Conservation (phyloP, 2,888 invertebrate genomes). For the Synergus laeviventris region DNA sequence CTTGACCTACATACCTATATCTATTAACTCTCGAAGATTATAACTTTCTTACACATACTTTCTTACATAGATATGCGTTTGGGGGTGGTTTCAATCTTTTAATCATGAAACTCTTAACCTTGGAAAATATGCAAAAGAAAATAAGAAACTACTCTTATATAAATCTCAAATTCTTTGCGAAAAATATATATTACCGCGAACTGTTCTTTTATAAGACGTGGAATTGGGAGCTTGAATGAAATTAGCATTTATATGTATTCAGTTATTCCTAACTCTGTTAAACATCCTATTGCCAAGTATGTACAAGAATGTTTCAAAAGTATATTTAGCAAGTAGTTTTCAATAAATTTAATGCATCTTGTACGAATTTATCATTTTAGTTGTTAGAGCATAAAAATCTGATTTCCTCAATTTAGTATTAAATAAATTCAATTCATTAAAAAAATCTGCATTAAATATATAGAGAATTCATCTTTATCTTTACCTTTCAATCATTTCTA, state of each 20-base stretch:
- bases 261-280: neutral
- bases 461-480: neutral
- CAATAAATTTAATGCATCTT: neutral
- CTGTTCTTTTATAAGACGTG: too few relatives aligned
- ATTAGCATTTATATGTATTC: neutral
- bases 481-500: neutral
- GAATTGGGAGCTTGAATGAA: neutral
- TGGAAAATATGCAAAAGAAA: neutral
- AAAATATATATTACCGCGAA: too few relatives aligned
- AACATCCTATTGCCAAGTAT: constrained; percentile 2
- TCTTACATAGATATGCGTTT: neutral
- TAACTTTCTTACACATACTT: neutral
- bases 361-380: neutral
- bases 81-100: neutral
- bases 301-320: neutral
- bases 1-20: constrained; percentile 56
- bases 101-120: neutral
- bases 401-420: neutral
- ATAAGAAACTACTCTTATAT: neutral
- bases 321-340: neutral
- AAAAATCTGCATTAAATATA: neutral
- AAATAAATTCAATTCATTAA: neutral
- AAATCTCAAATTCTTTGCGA: neutral
- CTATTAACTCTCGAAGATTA: constrained; percentile 28
- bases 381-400: neutral